These are phyloP conservation scores for Microdon myrmicae DNA, from an alignment of 2,888 invertebrate genomes.

Conservation along the genomic window DNA sequence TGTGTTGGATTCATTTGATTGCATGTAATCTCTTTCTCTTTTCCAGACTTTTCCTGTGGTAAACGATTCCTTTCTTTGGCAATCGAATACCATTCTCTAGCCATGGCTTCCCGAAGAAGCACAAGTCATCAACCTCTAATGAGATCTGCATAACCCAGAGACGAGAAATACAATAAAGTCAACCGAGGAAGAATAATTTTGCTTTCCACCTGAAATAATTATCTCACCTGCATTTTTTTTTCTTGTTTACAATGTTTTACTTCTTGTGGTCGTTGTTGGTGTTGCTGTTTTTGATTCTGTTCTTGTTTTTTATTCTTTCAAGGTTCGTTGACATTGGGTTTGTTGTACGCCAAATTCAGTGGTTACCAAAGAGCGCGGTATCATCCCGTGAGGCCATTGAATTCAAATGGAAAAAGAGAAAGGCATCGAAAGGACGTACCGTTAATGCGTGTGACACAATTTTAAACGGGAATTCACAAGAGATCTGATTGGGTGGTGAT, in stretches of 20 bases:
- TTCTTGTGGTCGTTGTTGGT: slow-evolving; percentile 19
- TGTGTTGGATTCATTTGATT: slow-evolving; percentile 17
- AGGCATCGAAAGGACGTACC: slow-evolving; percentile 25
- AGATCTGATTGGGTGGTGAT: too few species aligned
- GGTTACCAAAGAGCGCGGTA: too few species aligned
- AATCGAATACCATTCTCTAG: slow-evolving; percentile 13
- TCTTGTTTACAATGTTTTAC: slow-evolving; percentile 7
- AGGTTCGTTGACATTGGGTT: slow-evolving; percentile 30
- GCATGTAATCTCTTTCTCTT: slow-evolving; percentile 30
- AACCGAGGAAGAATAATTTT: slow-evolving; percentile 17
- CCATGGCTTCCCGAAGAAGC: slow-evolving; percentile 12
- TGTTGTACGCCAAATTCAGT: slow-evolving; percentile 16
- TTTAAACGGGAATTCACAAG: too few species aligned
- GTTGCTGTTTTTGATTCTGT: slow-evolving; percentile 7
- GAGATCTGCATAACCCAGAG: slow-evolving; percentile 30
- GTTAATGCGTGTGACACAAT: slow-evolving; percentile 31
- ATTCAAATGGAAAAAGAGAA: slow-evolving; percentile 25
- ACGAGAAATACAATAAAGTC: slow-evolving; percentile 2
- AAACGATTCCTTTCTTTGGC: slow-evolving; percentile 5
- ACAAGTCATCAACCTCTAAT: slow-evolving; percentile 45
- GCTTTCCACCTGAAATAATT: slow-evolving; percentile 35
- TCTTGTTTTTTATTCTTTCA: slow-evolving; percentile 5
- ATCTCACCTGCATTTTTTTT: slow-evolving; percentile 23
- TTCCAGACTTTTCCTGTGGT: slow-evolving; percentile 34
- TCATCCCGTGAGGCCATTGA: too few species aligned